Evolutionary conservation across 2,888 invertebrate genomes (phyloP).

Genomic region (Lordiphosa fenestrarum): DNA sequence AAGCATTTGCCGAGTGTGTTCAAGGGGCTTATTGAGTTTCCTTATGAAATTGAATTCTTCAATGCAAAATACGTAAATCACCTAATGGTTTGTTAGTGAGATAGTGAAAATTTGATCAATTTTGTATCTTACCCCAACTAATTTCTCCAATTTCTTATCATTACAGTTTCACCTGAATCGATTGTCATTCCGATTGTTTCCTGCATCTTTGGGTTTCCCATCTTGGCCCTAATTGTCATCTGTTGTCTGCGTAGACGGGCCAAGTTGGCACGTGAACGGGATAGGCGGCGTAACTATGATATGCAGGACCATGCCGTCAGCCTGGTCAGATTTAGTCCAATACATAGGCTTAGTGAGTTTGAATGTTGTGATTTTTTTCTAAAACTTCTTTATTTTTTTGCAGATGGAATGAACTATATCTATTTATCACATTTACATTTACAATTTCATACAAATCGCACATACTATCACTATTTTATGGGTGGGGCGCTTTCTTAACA

Average conservation of each 20-base stretch:
- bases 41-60: no score
- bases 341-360: slow-evolving; percentile 86
- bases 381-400: slow-evolving; percentile 10
- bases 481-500: no score
- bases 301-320: slow-evolving; percentile 91
- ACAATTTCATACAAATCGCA: not conserved
- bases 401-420: slow-evolving; percentile 24
- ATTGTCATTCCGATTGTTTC: slow-evolving; percentile 94
- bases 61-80: no score
- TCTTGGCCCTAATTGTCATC: slow-evolving; percentile 91
- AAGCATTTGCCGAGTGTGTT: no score
- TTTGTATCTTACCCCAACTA: no score
- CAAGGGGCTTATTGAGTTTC: no score
- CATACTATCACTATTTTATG: no score
- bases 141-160: not conserved
- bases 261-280: slow-evolving; percentile 91
- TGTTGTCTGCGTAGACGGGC: slow-evolving; percentile 92
- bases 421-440: slow-evolving; percentile 3
- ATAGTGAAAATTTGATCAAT: no score
- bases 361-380: slow-evolving; percentile 67
- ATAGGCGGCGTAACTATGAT: slow-evolving; percentile 89
- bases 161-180: slow-evolving; percentile 92
- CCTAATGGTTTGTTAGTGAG: no score
- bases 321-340: slow-evolving; percentile 88
- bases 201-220: slow-evolving; percentile 93